These are phyloP conservation scores for Thumatha senex DNA, from an alignment of 2,888 invertebrate genomes.

Conservation along the genomic window DNA sequence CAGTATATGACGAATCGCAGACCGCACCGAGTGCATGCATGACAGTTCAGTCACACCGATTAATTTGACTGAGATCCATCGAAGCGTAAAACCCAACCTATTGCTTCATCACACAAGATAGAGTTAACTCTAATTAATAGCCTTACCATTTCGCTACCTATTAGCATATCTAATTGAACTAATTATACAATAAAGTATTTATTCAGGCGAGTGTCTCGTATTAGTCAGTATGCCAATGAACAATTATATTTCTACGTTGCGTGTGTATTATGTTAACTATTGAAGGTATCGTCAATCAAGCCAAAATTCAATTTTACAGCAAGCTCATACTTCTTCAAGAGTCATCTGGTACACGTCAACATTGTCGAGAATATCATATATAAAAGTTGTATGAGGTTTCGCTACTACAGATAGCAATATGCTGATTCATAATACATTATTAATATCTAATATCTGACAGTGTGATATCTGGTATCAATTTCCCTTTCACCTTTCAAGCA, in stretches of 20 bases:
- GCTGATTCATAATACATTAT: slow-evolving; percentile 13
- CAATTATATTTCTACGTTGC: slow-evolving; percentile 12
- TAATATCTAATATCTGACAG: slow-evolving; percentile 14
- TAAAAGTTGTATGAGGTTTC: slow-evolving; percentile 39
- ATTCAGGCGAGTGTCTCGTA: too few species aligned
- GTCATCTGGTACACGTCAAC: slow-evolving; percentile 31
- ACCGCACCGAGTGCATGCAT: slow-evolving; percentile 44
- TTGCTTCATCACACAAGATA: slow-evolving; percentile 15
- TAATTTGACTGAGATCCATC: slow-evolving; percentile 37
- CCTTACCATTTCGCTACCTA: too few species aligned
- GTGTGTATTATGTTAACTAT: not conserved
- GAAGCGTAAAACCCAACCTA: slow-evolving; percentile 42
- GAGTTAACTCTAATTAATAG: slow-evolving; percentile 10
- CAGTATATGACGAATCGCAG: slow-evolving; percentile 51
- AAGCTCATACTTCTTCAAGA: slow-evolving; percentile 39
- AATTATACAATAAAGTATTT: too few species aligned
- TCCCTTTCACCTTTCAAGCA: slow-evolving; percentile 22
- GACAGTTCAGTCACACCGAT: slow-evolving; percentile 56
- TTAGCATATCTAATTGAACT: too few species aligned
- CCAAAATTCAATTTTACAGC: slow-evolving; percentile 29
- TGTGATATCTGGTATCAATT: slow-evolving; percentile 26
- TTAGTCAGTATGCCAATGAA: not conserved
- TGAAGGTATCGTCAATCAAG: slow-evolving; percentile 39
- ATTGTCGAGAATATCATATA: slow-evolving; percentile 52
- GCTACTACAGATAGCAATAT: slow-evolving; percentile 18